Evolutionary conservation across 64 coral and sea anemone genomes (phyloP).

Genomic region (Pocillopora damicornis): DNA sequence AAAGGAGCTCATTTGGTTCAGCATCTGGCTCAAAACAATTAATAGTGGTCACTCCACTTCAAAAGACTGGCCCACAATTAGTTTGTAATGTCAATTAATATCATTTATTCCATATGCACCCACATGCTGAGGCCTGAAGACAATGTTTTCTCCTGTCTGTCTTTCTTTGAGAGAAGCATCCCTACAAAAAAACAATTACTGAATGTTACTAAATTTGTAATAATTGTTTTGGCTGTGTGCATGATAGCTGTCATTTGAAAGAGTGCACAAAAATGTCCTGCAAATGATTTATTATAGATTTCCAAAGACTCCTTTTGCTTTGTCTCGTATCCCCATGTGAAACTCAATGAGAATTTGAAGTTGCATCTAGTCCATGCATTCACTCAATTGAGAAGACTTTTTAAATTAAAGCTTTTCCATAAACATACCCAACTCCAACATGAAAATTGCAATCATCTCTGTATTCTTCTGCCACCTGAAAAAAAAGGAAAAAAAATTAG

Average conservation of each 20-base stretch:
- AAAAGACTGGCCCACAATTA: neutral
- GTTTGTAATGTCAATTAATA: neutral
- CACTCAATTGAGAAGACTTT: too few species aligned
- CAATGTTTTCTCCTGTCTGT: slow-evolving; percentile 88
- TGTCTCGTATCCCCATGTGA: too few species aligned
- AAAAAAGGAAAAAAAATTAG: neutral
- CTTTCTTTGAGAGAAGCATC: slow-evolving; percentile 92
- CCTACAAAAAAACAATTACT: slow-evolving; percentile 31
- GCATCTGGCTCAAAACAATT: too few species aligned
- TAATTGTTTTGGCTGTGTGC: neutral
- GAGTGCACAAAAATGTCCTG: too few species aligned
- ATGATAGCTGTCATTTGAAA: too few species aligned
- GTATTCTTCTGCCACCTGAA: slow-evolving; percentile 80
- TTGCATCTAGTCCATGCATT: too few species aligned
- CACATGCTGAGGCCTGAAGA: slow-evolving; percentile 90
- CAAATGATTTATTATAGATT: too few species aligned
- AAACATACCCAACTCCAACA: slow-evolving; percentile 93
- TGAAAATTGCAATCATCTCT: slow-evolving; percentile 95
- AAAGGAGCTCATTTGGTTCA: too few species aligned
- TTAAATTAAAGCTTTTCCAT: neutral
- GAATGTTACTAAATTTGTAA: neutral
- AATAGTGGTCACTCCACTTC: too few species aligned
- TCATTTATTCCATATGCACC: neutral
- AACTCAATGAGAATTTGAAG: too few species aligned
- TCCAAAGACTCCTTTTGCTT: too few species aligned